Conservation (phyloP, 2,888 invertebrate genomes). For the Meandrusa payeni region DNA sequence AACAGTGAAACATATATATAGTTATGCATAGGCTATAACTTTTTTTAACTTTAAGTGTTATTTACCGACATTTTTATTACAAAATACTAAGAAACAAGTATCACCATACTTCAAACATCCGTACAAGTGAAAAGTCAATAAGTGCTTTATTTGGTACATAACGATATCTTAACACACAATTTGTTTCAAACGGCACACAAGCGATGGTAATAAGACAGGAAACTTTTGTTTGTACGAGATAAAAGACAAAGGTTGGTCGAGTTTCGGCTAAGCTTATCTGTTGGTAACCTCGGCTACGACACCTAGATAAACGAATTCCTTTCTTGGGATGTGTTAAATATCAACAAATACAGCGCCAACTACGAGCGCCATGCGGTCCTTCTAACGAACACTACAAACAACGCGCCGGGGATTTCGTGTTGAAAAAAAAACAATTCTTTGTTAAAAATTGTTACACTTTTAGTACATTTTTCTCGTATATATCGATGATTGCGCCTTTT, state of each 20-base stretch:
- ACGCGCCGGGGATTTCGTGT: conserved; percentile 9
- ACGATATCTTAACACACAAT: conserved; percentile 47
- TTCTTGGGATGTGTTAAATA: conserved; percentile 67
- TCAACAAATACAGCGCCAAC: conserved; percentile 53
- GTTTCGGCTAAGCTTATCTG: conserved; percentile 66
- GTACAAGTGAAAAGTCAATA: conserved; percentile 36
- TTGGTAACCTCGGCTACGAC: conserved; percentile 48
- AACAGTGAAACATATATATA: too few relatives aligned
- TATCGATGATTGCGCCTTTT: too few relatives aligned
- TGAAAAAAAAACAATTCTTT: conserved; percentile 20
- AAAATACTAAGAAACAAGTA: too few relatives aligned
- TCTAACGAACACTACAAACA: conserved; percentile 24
- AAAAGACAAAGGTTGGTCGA: conserved; percentile 69
- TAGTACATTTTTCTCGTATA: too few relatives aligned
- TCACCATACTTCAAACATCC: conserved; percentile 10
- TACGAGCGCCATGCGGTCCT: conserved; percentile 31
- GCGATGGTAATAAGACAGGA: conserved; percentile 56
- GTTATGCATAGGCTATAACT: too few relatives aligned
- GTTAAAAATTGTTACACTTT: not conserved
- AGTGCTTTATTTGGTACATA: conserved; percentile 41
- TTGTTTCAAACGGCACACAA: conserved; percentile 40
- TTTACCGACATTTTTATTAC: too few relatives aligned
- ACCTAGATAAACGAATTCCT: conserved; percentile 71
- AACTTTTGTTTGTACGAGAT: conserved; percentile 74
- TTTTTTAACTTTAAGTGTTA: too few relatives aligned